Percentiles rank a stretch among this genome's conserved stretches.
Conservation (phyloP, 2,113 vertebrate species). For the Euleptes europaea region DNA sequence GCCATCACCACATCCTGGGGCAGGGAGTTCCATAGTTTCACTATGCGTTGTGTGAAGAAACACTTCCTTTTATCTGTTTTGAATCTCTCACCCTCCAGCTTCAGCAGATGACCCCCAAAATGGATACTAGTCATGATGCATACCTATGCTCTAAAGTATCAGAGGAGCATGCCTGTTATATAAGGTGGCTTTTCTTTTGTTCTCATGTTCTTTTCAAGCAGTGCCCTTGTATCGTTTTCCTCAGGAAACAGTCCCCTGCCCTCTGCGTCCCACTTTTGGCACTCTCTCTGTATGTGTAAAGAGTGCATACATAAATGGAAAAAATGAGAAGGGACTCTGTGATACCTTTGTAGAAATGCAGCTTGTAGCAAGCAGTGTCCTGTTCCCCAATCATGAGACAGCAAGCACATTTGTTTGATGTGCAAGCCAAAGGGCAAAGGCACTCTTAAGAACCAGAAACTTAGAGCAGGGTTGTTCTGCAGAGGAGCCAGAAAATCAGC, state of each 20-base stretch:
- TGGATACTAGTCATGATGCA: too few relatives aligned
- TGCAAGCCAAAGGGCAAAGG: background rate
- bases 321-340: background rate
- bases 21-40: too few relatives aligned
- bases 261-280: background rate
- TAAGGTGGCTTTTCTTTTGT: too few relatives aligned
- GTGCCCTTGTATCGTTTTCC: background rate
- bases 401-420: background rate
- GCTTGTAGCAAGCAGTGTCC: background rate
- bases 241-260: background rate
- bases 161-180: too few relatives aligned
- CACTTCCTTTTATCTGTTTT: too few relatives aligned
- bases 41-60: too few relatives aligned
- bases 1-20: too few relatives aligned
- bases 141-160: too few relatives aligned
- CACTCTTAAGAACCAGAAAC: fast-evolving
- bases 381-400: background rate
- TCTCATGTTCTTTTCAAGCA: background rate
- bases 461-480: background rate
- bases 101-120: too few relatives aligned
- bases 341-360: background rate
- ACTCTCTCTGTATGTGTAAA: background rate
- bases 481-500: background rate
- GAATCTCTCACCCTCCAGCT: too few relatives aligned
- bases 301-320: background rate